Percentiles rank a stretch among this genome's conserved stretches.
phyloP scores from a whole-genome alignment of 2,113 vertebrate genomes.

The Heptranchias perlo region DNA sequence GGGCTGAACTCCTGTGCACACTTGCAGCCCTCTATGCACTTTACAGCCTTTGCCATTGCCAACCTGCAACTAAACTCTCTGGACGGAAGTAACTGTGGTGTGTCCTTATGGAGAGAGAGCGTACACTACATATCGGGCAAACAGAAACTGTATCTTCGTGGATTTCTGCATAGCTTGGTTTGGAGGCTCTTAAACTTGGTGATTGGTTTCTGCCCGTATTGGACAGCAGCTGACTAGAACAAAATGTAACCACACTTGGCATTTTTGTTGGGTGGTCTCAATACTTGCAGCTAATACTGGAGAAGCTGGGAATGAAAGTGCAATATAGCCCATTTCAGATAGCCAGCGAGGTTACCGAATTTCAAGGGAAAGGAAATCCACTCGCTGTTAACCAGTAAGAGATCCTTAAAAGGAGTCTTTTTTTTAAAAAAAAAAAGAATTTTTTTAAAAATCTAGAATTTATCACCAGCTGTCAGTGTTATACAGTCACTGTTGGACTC shows the following conservation, averaged over 20 bases:
- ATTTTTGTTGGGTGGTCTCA: not conserved
- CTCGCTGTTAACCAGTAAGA: not conserved
- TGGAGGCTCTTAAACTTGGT: too few relatives aligned
- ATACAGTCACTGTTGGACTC: not conserved
- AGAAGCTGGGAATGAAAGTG: not conserved
- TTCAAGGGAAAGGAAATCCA: not conserved
- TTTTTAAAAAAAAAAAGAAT: not conserved
- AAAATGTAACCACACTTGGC: not conserved
- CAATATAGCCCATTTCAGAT: too few relatives aligned
- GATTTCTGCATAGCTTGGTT: not conserved
- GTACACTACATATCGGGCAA: not conserved
- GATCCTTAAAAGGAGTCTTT: not conserved
- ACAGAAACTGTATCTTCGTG: not conserved
- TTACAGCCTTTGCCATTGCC: not conserved
- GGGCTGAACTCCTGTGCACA: not conserved
- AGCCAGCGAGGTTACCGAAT: not conserved
- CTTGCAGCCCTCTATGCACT: not conserved
- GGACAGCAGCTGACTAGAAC: too few relatives aligned
- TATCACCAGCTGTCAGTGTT: not conserved
- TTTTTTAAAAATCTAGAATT: not conserved
- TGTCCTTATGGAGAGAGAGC: not conserved
- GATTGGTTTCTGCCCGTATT: too few relatives aligned
- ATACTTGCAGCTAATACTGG: not conserved
- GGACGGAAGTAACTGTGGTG: not conserved
- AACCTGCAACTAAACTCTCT: not conserved